Conservation (phyloP, 1,140 invertebrate species). For the Bombus waltoni region DNA sequence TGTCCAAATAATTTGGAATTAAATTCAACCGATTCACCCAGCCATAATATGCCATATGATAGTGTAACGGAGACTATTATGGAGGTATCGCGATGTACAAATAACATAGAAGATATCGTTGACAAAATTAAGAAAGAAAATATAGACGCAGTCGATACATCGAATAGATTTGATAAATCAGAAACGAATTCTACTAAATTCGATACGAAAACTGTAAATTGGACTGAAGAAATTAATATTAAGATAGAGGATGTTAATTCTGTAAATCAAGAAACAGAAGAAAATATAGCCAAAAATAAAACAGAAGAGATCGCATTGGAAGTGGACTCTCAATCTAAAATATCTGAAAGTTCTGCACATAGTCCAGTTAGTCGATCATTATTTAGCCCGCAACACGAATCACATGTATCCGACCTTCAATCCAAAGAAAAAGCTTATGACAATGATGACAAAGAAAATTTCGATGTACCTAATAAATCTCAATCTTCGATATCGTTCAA, state of each 20-base stretch:
- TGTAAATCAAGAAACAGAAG: conserved; percentile 10
- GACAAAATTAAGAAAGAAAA: conserved; percentile 28
- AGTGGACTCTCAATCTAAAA: conserved; percentile 31
- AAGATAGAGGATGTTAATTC: conserved; percentile 34
- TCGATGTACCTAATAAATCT: conserved; percentile 60
- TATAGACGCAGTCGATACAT: neutral
- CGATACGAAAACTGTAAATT: conserved; percentile 13
- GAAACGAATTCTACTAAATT: neutral
- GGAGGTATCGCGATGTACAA: conserved; percentile 70
- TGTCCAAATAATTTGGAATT: conserved; percentile 15
- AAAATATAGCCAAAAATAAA: neutral
- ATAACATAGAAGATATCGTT: conserved; percentile 29
- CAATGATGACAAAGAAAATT: conserved; percentile 43
- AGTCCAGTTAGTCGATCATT: conserved; percentile 63
- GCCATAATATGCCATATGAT: conserved; percentile 64
- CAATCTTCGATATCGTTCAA: conserved; percentile 69
- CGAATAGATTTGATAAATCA: conserved; percentile 16
- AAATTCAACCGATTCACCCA: conserved; percentile 13
- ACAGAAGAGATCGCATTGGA: conserved; percentile 13
- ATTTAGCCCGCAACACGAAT: conserved; percentile 68
- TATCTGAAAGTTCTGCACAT: conserved; percentile 57
- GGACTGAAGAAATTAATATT: neutral
- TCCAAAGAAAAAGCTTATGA: conserved; percentile 43
- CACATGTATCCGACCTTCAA: conserved; percentile 33
- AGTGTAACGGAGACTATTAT: conserved; percentile 74